phyloP scores from a whole-genome alignment of 2,888 invertebrate species.

The Trichogramma dendrolimi region DNA sequence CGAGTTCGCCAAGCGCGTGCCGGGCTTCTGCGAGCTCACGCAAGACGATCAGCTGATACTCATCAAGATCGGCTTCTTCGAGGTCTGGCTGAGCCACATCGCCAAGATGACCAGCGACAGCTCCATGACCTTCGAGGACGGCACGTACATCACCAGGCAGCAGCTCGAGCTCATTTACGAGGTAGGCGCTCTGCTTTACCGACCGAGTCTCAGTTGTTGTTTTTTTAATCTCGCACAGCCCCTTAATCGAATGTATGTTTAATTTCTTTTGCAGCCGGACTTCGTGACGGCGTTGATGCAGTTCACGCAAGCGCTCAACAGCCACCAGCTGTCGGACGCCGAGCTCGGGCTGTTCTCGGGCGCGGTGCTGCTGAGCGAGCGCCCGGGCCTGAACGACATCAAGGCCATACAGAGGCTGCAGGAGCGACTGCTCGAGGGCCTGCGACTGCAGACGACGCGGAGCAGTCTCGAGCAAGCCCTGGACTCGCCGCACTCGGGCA shows the following conservation, averaged over 20 bases:
- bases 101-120: constrained; percentile 73
- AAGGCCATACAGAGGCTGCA: constrained; percentile 75
- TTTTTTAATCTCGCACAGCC: background rate
- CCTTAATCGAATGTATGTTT: constrained; percentile 12
- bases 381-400: constrained; percentile 74
- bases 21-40: constrained; percentile 83
- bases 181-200: constrained; percentile 53
- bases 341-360: constrained; percentile 88
- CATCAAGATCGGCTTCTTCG: constrained; percentile 95
- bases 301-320: constrained; percentile 72
- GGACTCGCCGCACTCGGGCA: constrained; percentile 19
- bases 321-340: constrained; percentile 77
- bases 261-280: constrained; percentile 61
- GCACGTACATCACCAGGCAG: constrained; percentile 74
- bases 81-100: constrained; percentile 88
- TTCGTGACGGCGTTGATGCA: constrained; percentile 79
- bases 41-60: constrained; percentile 96
- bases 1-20: constrained; percentile 92
- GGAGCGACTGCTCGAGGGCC: constrained; percentile 80
- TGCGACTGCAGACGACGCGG: constrained; percentile 66
- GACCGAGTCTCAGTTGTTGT: background rate
- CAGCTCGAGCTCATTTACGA: constrained; percentile 86
- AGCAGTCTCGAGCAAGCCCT: constrained; percentile 32
- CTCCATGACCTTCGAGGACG: constrained; percentile 84
- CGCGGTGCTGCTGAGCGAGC: constrained; percentile 76